Conservation (phyloP, 1,140 invertebrate genomes). For the Notospermus geniculatus region DNA sequence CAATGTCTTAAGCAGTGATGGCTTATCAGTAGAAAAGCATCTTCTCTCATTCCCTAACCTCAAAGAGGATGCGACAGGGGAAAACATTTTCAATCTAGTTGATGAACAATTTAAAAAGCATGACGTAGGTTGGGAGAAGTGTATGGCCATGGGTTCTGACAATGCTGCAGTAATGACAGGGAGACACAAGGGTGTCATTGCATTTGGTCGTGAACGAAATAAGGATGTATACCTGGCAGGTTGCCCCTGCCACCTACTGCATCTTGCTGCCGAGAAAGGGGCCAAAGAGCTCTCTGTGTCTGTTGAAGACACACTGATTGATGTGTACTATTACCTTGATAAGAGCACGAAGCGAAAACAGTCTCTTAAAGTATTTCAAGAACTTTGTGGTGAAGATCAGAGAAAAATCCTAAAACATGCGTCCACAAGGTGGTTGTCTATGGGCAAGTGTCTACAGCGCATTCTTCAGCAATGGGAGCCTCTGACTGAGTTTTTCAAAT, state of each 20-base stretch:
- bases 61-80: too few species aligned
- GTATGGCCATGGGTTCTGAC: too few species aligned
- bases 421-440: constrained; percentile 24
- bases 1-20: too few species aligned
- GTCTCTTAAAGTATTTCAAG: constrained; percentile 17
- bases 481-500: constrained; percentile 14
- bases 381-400: constrained; percentile 16
- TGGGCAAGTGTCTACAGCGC: constrained; percentile 20
- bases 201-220: too few species aligned
- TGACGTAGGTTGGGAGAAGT: too few species aligned
- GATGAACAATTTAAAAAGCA: too few species aligned
- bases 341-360: constrained; percentile 24
- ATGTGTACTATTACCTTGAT: constrained; percentile 23
- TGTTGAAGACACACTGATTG: constrained; percentile 17
- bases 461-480: constrained; percentile 19
- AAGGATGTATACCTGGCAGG: constrained; percentile 9
- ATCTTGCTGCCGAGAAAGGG: constrained; percentile 23
- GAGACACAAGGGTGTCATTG: too few species aligned
- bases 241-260: constrained; percentile 21
- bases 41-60: too few species aligned
- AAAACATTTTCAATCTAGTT: too few species aligned
- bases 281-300: constrained; percentile 12
- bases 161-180: too few species aligned
- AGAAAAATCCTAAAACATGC: constrained; percentile 27
- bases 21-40: too few species aligned